Evolutionary conservation across 2,888 invertebrate species (phyloP).

Genomic region (Cecidostiba fungosa): DNA sequence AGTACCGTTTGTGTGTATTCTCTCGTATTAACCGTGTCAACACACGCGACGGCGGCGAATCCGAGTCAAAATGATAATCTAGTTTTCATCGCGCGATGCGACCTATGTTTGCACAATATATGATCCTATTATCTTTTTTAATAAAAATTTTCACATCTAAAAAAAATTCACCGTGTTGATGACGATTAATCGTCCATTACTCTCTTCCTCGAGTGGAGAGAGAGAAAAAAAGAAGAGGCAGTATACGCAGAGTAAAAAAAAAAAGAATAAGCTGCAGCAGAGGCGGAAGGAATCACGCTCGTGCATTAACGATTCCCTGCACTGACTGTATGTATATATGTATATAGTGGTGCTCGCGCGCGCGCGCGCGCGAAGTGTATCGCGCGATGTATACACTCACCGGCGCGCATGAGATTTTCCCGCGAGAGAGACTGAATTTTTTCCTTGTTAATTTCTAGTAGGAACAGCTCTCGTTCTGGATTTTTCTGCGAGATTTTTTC

Average conservation of each 20-base stretch:
- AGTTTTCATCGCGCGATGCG: too few species aligned
- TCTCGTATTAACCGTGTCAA: too few species aligned
- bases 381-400: slow-evolving; percentile 10
- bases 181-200: slow-evolving; percentile 22
- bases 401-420: slow-evolving; percentile 5
- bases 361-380: slow-evolving; percentile 1
- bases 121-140: too few species aligned
- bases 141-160: too few species aligned
- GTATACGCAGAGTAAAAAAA: neutral
- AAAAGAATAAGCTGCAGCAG: neutral
- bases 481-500: neutral
- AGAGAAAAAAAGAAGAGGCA: neutral
- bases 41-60: too few species aligned
- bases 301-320: neutral
- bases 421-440: slow-evolving; percentile 8
- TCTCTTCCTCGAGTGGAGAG: neutral
- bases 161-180: neutral
- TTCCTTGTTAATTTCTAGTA: slow-evolving; percentile 14
- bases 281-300: neutral
- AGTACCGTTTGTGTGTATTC: too few species aligned
- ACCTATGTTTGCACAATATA: too few species aligned
- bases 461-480: neutral
- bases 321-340: neutral
- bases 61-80: too few species aligned
- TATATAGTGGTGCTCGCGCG: neutral